These are phyloP conservation scores for Morpho deidamia DNA, from an alignment of 2,888 invertebrate genomes.

Conservation along the genomic window DNA sequence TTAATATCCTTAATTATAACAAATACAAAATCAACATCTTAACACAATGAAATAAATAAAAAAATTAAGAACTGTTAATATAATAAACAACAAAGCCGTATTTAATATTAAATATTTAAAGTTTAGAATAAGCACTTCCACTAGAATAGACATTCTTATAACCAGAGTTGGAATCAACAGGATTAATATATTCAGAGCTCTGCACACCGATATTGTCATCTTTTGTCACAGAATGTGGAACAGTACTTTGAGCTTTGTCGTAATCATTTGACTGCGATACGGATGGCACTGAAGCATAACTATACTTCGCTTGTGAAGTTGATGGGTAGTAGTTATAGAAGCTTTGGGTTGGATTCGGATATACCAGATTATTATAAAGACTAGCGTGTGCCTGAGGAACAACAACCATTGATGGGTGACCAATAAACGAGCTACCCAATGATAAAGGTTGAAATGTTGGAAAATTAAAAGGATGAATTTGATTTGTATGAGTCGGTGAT, in stretches of 20 bases:
- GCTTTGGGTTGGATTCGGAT: constrained; percentile 52
- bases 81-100: constrained; percentile 5
- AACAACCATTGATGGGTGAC: constrained; percentile 59
- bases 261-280: constrained; percentile 47
- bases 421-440: constrained; percentile 45
- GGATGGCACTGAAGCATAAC: constrained; percentile 38
- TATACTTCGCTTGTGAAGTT: constrained; percentile 55
- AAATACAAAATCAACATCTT: constrained; percentile 12
- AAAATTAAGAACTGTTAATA: constrained; percentile 4
- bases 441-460: constrained; percentile 45
- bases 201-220: constrained; percentile 52
- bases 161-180: constrained; percentile 46
- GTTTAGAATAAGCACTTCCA: constrained; percentile 34
- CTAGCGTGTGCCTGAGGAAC: constrained; percentile 55
- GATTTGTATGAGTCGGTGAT: constrained; percentile 34
- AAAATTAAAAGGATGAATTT: constrained; percentile 43
- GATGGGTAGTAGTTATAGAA: constrained; percentile 62
- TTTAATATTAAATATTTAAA: constrained; percentile 10
- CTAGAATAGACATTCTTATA: constrained; percentile 54
- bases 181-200: constrained; percentile 47
- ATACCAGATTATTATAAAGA: constrained; percentile 51
- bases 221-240: constrained; percentile 47
- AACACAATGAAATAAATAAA: constrained; percentile 14
- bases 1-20: no score
- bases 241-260: constrained; percentile 47